Conservation (phyloP, 2,888 invertebrate species). For the Cheilosia soror region DNA sequence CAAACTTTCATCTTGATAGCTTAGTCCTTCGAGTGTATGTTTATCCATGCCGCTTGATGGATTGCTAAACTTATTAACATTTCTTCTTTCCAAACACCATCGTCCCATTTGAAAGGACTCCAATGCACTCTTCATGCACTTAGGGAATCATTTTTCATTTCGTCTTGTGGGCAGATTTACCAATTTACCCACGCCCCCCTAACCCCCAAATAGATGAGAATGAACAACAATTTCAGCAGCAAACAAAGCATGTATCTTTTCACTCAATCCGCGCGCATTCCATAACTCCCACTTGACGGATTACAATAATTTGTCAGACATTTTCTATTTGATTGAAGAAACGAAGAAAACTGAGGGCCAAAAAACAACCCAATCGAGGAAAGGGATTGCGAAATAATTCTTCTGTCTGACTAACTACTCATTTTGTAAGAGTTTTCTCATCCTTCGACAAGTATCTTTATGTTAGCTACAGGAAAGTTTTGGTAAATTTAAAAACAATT, state of each 20-base stretch:
- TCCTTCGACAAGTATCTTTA: slow-evolving; percentile 37
- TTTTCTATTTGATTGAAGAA: slow-evolving; percentile 54
- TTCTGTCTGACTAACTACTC: slow-evolving; percentile 41
- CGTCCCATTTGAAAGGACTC: slow-evolving; percentile 14
- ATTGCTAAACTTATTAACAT: slow-evolving; percentile 73
- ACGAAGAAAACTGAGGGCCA: background rate
- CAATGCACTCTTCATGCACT: slow-evolving; percentile 66
- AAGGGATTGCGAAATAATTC: slow-evolving; percentile 9
- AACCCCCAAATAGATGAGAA: background rate
- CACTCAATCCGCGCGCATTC: slow-evolving; percentile 59
- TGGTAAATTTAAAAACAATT: slow-evolving; percentile 1
- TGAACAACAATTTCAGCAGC: slow-evolving; percentile 52
- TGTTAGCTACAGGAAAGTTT: slow-evolving; percentile 10
- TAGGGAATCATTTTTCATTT: slow-evolving; percentile 69
- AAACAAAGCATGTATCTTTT: slow-evolving; percentile 56
- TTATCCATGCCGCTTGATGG: slow-evolving; percentile 67
- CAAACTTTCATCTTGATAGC: slow-evolving; percentile 71
- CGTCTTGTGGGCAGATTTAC: slow-evolving; percentile 55
- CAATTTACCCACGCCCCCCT: slow-evolving; percentile 2
- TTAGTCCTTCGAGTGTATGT: slow-evolving; percentile 65
- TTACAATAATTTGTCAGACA: slow-evolving; percentile 75
- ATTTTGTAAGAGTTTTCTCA: slow-evolving; percentile 19
- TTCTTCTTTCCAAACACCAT: slow-evolving; percentile 21
- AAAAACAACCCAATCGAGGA: background rate
- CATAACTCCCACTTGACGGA: slow-evolving; percentile 70